Conservation (phyloP, 2,797 vertebrate genomes). For the Enteromius mattozi region DNA sequence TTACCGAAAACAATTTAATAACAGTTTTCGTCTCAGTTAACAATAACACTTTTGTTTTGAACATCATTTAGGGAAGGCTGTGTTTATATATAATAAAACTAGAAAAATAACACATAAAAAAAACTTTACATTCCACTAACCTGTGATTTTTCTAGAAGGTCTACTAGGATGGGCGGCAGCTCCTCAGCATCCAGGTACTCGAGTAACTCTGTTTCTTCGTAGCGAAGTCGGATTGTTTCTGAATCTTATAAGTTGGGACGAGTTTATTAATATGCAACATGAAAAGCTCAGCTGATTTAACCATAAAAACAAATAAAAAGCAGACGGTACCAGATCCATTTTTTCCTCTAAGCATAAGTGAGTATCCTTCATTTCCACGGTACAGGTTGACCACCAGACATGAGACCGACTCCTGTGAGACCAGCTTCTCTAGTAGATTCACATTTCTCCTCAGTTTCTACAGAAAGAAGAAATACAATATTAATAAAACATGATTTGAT, state of each 20-base stretch:
- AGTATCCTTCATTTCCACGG: constrained; percentile 98
- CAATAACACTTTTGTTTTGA: background rate
- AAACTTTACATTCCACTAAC: constrained; percentile 68
- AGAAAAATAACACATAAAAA: background rate
- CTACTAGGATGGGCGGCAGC: constrained; percentile 95
- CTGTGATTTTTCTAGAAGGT: constrained; percentile 99
- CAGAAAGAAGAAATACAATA: constrained; percentile 56
- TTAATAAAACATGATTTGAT: background rate
- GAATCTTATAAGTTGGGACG: constrained; percentile 83
- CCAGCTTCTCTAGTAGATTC: constrained; percentile 97
- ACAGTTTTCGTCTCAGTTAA: background rate
- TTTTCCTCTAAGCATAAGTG: constrained; percentile 98
- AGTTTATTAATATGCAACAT: background rate
- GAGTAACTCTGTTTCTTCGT: constrained; percentile 95
- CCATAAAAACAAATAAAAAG: background rate
- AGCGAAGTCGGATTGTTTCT: constrained; percentile 96
- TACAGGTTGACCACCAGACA: constrained; percentile 98
- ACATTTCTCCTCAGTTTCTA: constrained; percentile 99
- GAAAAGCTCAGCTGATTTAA: background rate
- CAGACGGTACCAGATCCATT: constrained; percentile 93
- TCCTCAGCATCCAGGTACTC: constrained; percentile 98
- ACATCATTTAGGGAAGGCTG: background rate
- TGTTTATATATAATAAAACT: background rate
- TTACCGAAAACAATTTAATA: background rate
- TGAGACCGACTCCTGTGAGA: constrained; percentile 94